These are phyloP conservation scores for Nyctereutes procyonoides DNA, from an alignment of 2,113 vertebrate genomes.

Conservation along the genomic window DNA sequence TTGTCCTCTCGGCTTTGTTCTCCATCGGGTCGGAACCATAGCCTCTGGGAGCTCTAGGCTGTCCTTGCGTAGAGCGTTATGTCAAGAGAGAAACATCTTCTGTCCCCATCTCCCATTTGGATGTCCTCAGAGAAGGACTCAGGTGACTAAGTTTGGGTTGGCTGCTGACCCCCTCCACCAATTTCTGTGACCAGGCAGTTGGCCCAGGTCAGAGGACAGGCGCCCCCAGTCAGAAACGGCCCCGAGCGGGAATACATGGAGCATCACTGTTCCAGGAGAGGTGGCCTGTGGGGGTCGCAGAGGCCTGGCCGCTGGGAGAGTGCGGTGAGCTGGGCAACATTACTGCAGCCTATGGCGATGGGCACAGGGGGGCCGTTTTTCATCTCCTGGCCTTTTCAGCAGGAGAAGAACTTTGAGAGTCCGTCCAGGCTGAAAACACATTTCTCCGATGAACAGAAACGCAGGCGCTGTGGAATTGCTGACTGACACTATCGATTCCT, in stretches of 20 bases:
- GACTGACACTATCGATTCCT: background rate
- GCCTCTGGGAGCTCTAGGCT: background rate
- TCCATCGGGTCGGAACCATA: background rate
- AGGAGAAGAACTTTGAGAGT: background rate
- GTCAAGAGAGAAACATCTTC: background rate
- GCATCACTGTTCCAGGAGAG: background rate
- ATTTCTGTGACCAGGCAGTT: background rate
- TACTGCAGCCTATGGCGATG: background rate
- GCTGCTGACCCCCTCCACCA: background rate
- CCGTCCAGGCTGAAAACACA: background rate
- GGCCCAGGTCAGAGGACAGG: background rate
- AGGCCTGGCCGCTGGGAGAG: background rate
- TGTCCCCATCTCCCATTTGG: background rate
- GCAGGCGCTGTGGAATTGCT: background rate
- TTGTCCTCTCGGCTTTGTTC: background rate
- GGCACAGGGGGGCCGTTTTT: rapidly evolving
- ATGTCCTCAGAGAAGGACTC: background rate
- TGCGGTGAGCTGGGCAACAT: background rate
- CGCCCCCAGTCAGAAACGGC: background rate
- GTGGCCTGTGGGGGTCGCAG: background rate
- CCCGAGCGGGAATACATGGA: rapidly evolving
- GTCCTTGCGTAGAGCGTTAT: background rate
- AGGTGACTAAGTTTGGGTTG: background rate
- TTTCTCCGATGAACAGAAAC: background rate
- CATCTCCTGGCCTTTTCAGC: constrained; percentile 45